These are phyloP conservation scores for Bombus waltoni DNA, from an alignment of 1,140 invertebrate species.

Conservation along the genomic window DNA sequence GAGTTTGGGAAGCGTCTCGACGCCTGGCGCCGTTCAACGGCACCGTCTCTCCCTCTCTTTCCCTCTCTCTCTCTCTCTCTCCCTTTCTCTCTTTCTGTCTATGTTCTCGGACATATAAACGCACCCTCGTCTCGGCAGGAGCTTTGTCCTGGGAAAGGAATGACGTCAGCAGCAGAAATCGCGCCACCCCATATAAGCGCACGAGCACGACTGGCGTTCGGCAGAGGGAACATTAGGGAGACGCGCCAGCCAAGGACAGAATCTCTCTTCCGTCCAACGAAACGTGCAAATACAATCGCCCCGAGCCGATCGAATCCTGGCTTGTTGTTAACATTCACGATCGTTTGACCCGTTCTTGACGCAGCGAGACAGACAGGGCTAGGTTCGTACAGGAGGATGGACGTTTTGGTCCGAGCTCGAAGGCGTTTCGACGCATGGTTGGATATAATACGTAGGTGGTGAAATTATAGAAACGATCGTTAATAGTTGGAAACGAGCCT, in stretches of 20 bases:
- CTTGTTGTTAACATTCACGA: no score
- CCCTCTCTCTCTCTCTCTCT: background rate
- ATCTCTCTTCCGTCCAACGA: background rate
- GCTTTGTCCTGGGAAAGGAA: slow-evolving; percentile 47
- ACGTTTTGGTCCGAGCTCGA: no score
- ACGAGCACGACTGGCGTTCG: background rate
- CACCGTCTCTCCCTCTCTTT: background rate
- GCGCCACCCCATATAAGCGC: slow-evolving; percentile 22
- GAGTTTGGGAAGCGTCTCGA: slow-evolving; percentile 55
- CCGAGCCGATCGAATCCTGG: background rate
- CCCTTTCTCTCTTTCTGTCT: background rate
- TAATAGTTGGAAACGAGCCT: no score
- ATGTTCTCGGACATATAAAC: slow-evolving; percentile 16
- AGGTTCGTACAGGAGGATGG: no score
- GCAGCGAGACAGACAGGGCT: no score
- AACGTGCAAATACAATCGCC: background rate
- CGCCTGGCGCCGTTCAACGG: slow-evolving; percentile 41
- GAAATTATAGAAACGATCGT: no score
- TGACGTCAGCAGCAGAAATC: slow-evolving; percentile 52
- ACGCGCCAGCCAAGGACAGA: slow-evolving; percentile 4
- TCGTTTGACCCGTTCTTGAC: no score
- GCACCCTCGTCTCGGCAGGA: slow-evolving; percentile 22
- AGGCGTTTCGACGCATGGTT: no score
- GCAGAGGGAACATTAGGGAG: background rate
- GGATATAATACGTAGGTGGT: no score